Base-by-base conservation (phyloP, 2,797 vertebrate species). In the Serranus cabrilla region DNA sequence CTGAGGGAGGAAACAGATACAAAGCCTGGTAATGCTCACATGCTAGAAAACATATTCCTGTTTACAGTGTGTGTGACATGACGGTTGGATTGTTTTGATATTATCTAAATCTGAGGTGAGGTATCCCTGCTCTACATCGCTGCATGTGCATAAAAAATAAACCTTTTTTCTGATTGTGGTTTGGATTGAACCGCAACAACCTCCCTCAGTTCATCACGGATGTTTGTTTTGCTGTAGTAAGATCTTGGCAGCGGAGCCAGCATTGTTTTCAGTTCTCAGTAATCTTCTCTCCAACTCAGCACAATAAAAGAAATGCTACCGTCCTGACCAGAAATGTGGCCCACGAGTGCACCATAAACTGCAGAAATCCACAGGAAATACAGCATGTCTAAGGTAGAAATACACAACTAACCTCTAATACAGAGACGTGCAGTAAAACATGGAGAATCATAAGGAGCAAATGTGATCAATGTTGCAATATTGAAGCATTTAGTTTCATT, bases 151-250 rank as follows among this genome's bases (percentile, higher is more conserved):
- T 47, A 51, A 40, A 73, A 84, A 72, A 59, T 4, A 74, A 72
- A 51, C 49, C 0, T 11, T 13, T 25, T 23, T n/a, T 68, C 43
- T 76, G 81, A 76, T 78, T 87, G 81, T 72, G 87, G 90, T 89
- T 90, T 89, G 82, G 83, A 77, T 7, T 2, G 20, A 74, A 61
- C 78, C 52, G 31, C 74, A 70, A 20, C 73, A 78, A 4, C 65
- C 77, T 71, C 83, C 63, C 58, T 68, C 80, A 13, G 37, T 71
- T 81, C 87, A 82, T 87, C 65, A 25, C 16, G 18, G 62, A 60
- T 83, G 82, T 86, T 87, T 90, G 84, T 88, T 88, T 85, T 84
- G 85, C 81, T 85, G 77, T 62, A 86, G 85, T 71, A 43, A 77
- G 61, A 46, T 55, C 47, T 72, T 89, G 86, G 88, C 87, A 81